Conservation (phyloP, 1,140 invertebrate species). For the Fopius arisanus region DNA sequence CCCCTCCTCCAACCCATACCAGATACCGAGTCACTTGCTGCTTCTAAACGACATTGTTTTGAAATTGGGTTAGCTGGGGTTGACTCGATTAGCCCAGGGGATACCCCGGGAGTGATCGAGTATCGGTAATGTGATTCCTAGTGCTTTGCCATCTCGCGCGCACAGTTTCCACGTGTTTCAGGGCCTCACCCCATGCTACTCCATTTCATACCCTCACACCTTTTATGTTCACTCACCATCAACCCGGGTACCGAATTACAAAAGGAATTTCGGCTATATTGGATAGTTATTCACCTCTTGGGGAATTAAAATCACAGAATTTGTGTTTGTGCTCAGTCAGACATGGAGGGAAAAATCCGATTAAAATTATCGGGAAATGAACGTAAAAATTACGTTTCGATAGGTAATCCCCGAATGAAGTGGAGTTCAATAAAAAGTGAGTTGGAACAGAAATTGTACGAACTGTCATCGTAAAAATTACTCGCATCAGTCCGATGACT, state of each 20-base stretch:
- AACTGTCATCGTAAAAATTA: too few species aligned
- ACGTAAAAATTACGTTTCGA: too few species aligned
- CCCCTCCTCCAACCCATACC: neutral
- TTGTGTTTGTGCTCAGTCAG: neutral
- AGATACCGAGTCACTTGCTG: constrained; percentile 8
- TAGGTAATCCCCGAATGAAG: too few species aligned
- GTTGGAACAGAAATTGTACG: too few species aligned
- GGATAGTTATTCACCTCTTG: neutral
- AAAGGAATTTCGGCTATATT: too few species aligned
- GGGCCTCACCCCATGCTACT: neutral
- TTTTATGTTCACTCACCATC: neutral
- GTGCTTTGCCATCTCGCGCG: constrained; percentile 19
- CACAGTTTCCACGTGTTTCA: neutral
- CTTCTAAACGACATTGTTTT: constrained; percentile 51
- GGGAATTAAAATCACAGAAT: neutral
- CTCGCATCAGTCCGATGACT: too few species aligned
- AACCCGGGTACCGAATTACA: too few species aligned
- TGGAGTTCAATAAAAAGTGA: too few species aligned
- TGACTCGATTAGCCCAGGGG: constrained; percentile 38
- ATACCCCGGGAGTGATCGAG: constrained; percentile 36
- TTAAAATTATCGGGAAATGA: too few species aligned
- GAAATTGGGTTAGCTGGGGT: constrained; percentile 52
- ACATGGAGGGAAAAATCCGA: too few species aligned
- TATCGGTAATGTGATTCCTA: constrained; percentile 33
- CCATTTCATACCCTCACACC: neutral